Evolutionary conservation across 2,113 vertebrate species (phyloP).

Genomic region (Lepus europaeus): DNA sequence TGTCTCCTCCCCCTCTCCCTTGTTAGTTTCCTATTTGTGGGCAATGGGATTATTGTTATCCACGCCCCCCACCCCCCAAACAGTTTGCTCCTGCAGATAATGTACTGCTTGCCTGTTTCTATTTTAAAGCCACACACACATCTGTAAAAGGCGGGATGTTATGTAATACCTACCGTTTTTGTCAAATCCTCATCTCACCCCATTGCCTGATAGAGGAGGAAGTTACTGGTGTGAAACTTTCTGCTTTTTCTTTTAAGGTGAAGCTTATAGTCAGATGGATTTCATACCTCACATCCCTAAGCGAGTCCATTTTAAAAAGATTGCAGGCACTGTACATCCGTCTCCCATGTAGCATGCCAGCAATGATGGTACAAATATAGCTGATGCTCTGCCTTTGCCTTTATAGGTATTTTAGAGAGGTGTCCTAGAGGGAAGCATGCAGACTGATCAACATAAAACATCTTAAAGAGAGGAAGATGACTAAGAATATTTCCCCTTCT

Average conservation of each 20-base stretch:
- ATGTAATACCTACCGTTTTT: constrained; percentile 84
- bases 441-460: constrained; percentile 66
- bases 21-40: constrained; percentile 67
- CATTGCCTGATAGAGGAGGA: constrained; percentile 82
- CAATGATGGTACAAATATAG: constrained; percentile 51
- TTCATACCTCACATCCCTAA: constrained; percentile 79
- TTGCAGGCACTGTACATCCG: constrained; percentile 63
- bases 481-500: constrained; percentile 49
- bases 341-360: not conserved
- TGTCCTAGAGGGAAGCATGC: constrained; percentile 53
- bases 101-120: constrained; percentile 66
- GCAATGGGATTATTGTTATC: constrained; percentile 63
- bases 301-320: constrained; percentile 70
- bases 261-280: constrained; percentile 80
- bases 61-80: constrained; percentile 64
- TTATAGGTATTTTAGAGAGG: constrained; percentile 67
- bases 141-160: constrained; percentile 79
- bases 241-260: constrained; percentile 76
- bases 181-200: constrained; percentile 82
- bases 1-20: not conserved
- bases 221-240: constrained; percentile 82
- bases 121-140: constrained; percentile 78
- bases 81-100: constrained; percentile 77
- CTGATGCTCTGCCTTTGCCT: constrained; percentile 43
- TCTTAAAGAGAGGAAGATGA: constrained; percentile 31